Conservation (phyloP, 2,888 invertebrate genomes). For the Subacronicta megacephala region DNA sequence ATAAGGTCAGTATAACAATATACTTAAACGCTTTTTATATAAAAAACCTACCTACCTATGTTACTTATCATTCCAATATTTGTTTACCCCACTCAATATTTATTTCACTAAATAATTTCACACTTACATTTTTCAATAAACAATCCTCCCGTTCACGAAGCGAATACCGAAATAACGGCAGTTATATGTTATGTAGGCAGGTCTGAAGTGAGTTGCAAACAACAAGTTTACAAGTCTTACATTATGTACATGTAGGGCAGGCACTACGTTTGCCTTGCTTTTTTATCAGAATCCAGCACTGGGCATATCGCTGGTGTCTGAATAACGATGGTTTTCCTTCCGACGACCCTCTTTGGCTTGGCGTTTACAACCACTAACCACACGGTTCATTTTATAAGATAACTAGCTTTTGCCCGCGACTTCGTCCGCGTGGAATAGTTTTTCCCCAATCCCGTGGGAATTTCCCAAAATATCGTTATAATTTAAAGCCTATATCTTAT, state of each 20-base stretch:
- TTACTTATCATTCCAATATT: conserved; percentile 10
- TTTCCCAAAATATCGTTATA: no score
- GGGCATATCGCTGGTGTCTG: conserved; percentile 49
- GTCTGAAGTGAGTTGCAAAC: no score
- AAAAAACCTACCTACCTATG: no score
- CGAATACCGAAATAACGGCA: conserved; percentile 39
- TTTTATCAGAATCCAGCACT: conserved; percentile 54
- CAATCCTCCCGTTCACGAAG: conserved; percentile 3
- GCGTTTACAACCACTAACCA: no score
- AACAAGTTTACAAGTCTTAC: no score
- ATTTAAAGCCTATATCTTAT: no score
- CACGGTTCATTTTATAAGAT: no score
- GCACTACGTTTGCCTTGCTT: conserved; percentile 56
- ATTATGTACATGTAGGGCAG: conserved; percentile 43
- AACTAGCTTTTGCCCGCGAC: no score
- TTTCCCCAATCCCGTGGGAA: no score
- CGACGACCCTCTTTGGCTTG: conserved; percentile 21
- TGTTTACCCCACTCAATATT: conserved; percentile 7
- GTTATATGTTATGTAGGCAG: conserved; percentile 26
- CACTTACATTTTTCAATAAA: conserved; percentile 8
- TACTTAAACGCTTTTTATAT: no score
- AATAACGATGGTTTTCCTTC: conserved; percentile 69
- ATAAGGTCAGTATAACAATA: conserved; percentile 89
- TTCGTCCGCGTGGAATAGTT: no score
- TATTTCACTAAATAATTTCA: conserved; percentile 10